phyloP scores from a whole-genome alignment of 2,888 invertebrate species.

The Dinocampus coccinellae region DNA sequence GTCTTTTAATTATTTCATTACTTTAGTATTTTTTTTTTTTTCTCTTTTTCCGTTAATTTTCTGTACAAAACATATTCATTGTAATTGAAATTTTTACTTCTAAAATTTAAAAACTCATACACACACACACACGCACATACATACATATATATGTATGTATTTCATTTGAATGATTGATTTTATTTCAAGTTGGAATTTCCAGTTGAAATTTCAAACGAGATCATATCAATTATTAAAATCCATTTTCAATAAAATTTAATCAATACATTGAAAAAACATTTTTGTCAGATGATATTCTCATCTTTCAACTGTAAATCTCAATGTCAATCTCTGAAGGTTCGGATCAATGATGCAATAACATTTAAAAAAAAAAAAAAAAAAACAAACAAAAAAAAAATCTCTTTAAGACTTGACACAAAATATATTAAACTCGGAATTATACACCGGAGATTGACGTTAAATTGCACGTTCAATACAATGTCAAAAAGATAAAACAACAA shows the following conservation, averaged over 20 bases:
- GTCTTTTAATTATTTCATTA: constrained; percentile 5
- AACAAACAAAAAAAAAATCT: too few species aligned
- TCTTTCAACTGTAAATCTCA: constrained; percentile 3
- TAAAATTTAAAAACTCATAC: neutral
- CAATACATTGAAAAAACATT: neutral
- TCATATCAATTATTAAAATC: neutral
- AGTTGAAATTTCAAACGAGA: neutral
- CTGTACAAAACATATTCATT: neutral
- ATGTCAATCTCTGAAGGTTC: neutral
- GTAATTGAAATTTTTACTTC: constrained; percentile 8
- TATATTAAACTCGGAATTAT: constrained; percentile 67
- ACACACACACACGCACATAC: neutral
- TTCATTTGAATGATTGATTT: neutral
- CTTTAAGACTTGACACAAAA: constrained; percentile 66
- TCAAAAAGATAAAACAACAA: constrained; percentile 18
- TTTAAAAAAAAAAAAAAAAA: too few species aligned
- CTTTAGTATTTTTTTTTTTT: too few species aligned
- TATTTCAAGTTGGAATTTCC: constrained; percentile 3
- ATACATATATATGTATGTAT: neutral
- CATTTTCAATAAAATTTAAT: neutral
- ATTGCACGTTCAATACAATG: constrained; percentile 37
- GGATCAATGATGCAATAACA: constrained; percentile 2
- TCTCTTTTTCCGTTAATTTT: neutral
- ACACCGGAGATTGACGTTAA: constrained; percentile 55
- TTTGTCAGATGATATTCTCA: neutral